Conservation (phyloP, 2,888 invertebrate genomes). For the Megalurothrips usitatus region DNA sequence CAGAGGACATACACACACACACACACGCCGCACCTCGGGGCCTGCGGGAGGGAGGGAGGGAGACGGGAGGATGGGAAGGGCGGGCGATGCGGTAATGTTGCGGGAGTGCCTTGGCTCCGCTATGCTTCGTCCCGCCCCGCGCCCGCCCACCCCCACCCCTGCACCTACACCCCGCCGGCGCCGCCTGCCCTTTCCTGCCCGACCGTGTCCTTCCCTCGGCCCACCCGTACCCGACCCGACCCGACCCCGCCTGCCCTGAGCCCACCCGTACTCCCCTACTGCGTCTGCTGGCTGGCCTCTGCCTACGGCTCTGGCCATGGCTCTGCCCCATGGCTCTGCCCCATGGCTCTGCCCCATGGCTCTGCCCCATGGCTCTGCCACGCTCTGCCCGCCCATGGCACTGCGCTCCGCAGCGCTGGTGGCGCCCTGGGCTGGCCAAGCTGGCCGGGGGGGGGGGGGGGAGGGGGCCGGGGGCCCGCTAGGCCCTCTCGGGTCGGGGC, state of each 20-base stretch:
- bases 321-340: no score
- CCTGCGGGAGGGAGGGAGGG: conserved; percentile 28
- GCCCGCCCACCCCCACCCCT: background rate
- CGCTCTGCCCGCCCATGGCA: conserved; percentile 18
- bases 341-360: no score
- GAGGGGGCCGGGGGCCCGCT: conserved; percentile 30
- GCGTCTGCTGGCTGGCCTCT: no score
- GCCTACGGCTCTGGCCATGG: no score
- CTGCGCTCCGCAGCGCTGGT: conserved; percentile 32
- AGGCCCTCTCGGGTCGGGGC: conserved; percentile 34
- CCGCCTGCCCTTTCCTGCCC: conserved; percentile 12
- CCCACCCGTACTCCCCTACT: no score
- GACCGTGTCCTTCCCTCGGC: background rate
- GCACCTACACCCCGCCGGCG: conserved; percentile 35
- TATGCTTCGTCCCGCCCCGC: conserved; percentile 24
- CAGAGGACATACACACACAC: background rate
- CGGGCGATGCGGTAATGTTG: conserved; percentile 34
- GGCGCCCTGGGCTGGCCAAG: conserved; percentile 43
- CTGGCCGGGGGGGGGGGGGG: conserved; percentile 36
- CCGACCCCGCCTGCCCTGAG: no score
- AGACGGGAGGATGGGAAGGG: conserved; percentile 32
- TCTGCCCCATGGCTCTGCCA: no score
- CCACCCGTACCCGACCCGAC: conserved; percentile 15
- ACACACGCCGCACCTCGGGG: background rate
- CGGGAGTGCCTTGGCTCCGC: conserved; percentile 33